Percentiles rank a stretch among this genome's conserved stretches.
Evolutionary conservation across 2,113 vertebrate species (phyloP).

Genomic region (Indri indri): DNA sequence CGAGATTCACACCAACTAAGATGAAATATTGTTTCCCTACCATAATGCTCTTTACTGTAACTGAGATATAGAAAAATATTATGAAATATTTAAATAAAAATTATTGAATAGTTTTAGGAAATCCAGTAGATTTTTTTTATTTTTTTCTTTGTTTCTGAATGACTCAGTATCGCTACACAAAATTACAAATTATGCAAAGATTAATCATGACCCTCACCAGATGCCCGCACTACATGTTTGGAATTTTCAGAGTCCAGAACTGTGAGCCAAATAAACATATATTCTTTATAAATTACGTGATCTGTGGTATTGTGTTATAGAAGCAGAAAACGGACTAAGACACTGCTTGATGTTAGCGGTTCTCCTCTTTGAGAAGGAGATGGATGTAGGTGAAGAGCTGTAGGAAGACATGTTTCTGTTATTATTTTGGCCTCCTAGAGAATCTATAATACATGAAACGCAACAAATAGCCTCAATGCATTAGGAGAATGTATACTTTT

Average conservation of each 20-base stretch:
- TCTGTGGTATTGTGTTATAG: background rate
- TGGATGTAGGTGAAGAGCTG: background rate
- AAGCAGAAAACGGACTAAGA: background rate
- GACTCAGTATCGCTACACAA: background rate
- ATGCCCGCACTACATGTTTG: background rate
- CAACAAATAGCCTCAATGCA: background rate
- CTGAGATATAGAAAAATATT: background rate
- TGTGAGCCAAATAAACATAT: background rate
- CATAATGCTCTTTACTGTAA: background rate
- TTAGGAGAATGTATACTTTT: background rate
- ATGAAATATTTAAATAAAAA: background rate
- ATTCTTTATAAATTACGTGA: background rate
- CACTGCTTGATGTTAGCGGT: accelerated
- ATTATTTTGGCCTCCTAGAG: background rate
- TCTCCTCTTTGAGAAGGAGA: background rate
- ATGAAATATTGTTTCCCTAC: background rate
- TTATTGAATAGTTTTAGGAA: background rate
- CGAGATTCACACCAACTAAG: background rate
- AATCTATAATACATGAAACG: background rate
- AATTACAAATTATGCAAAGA: background rate
- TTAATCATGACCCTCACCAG: background rate
- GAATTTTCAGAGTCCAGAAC: background rate
- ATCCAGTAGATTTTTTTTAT: background rate
- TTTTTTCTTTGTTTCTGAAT: background rate
- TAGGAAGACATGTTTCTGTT: background rate